Conservation (phyloP, 2,888 invertebrate species). For the Zygogramma bicolorata region DNA sequence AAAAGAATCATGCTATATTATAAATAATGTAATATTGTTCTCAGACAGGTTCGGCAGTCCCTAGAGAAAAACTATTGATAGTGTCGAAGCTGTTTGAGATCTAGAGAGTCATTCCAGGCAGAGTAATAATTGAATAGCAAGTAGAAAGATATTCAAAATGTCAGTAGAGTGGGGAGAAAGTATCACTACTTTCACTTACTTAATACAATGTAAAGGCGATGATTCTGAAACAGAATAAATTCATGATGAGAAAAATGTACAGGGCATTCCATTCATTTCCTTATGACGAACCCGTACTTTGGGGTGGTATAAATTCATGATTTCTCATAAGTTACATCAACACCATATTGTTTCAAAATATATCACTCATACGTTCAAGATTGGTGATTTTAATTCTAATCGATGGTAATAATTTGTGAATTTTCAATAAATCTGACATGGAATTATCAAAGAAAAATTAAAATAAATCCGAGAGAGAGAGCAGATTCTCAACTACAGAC, state of each 20-base stretch:
- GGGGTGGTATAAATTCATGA: neutral
- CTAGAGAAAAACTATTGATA: neutral
- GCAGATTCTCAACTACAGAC: no score
- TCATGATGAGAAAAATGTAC: neutral
- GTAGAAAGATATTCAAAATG: constrained; percentile 7
- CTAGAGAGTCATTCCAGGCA: constrained; percentile 3
- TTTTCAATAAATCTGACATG: no score
- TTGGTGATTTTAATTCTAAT: no score
- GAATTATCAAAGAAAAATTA: no score
- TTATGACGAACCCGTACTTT: neutral
- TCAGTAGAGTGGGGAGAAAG: constrained; percentile 27
- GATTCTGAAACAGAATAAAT: constrained; percentile 55
- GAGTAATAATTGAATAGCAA: neutral
- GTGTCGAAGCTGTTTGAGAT: neutral
- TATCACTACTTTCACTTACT: constrained; percentile 52
- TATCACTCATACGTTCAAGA: no score
- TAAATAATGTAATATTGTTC: neutral
- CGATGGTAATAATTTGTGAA: no score
- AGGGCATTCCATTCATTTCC: neutral
- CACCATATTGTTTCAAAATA: no score
- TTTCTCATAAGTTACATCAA: no score
- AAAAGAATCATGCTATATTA: neutral
- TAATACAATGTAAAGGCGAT: constrained; percentile 54
- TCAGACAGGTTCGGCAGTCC: neutral
- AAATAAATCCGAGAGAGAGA: no score